A percentile compares a stretch with the other conserved stretches of the same genome.
Conservation (phyloP, 2,888 invertebrate species). For the Apamea monoglypha region DNA sequence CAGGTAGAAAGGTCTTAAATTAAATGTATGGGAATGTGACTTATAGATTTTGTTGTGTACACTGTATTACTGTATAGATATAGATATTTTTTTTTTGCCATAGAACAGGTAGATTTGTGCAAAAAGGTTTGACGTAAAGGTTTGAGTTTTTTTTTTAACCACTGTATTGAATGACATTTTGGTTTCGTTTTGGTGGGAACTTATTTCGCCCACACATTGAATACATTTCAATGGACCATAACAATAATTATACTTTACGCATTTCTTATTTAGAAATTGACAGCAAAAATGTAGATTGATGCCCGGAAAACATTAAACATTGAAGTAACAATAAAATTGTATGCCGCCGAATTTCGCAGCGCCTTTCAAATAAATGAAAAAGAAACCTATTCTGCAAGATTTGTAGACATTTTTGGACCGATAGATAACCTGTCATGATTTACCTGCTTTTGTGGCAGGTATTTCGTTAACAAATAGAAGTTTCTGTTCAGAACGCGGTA, state of each 20-base stretch:
- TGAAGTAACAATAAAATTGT: conserved; percentile 31
- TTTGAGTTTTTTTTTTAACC: conserved; percentile 23
- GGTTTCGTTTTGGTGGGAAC: conserved; percentile 61
- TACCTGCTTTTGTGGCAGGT: conserved; percentile 8
- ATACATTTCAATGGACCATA: conserved; percentile 9
- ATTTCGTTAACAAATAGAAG: background rate
- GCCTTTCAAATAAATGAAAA: conserved; percentile 16
- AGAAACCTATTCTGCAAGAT: conserved; percentile 6
- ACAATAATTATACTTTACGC: conserved; percentile 30
- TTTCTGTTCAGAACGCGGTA: background rate
- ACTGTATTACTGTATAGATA: conserved; percentile 51
- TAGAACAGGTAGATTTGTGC: conserved; percentile 59
- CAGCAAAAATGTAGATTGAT: conserved; percentile 39
- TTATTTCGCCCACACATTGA: conserved; percentile 38
- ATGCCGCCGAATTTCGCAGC: conserved; percentile 33
- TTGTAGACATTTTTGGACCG: conserved; percentile 27
- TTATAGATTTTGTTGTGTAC: conserved; percentile 71
- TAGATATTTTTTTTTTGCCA: conserved; percentile 24
- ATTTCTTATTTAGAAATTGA: conserved; percentile 25
- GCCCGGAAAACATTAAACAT: conserved; percentile 53
- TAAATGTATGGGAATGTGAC: conserved; percentile 63
- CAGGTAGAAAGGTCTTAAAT: conserved; percentile 75
- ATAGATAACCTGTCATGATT: conserved; percentile 27
- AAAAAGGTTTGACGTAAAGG: conserved; percentile 41
- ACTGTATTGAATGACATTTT: conserved; percentile 29